Evolutionary conservation across 2,113 vertebrate species (phyloP).

Genomic region (Zosterops pallidus): DNA sequence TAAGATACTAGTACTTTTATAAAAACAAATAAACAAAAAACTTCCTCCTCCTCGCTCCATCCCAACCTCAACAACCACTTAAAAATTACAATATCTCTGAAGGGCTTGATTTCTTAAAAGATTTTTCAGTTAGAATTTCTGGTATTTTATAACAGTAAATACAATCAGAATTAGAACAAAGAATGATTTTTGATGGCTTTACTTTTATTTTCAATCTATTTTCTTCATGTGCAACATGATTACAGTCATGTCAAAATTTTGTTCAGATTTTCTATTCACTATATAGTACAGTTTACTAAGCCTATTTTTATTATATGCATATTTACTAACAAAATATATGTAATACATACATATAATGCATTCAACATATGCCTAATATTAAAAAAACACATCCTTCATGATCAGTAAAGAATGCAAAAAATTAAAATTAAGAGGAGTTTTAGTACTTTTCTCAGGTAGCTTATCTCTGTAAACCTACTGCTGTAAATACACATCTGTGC

Average conservation of each 20-base stretch:
- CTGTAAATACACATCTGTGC: background rate
- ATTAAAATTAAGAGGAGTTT: background rate
- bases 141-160: background rate
- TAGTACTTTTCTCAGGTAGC: background rate
- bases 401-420: background rate
- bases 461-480: background rate
- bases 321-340: background rate
- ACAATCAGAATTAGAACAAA: background rate
- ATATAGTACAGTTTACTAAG: background rate
- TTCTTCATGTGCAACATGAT: background rate
- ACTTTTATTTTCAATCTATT: background rate
- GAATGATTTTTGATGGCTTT: background rate
- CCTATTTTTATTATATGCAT: background rate
- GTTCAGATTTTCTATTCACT: background rate
- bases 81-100: background rate
- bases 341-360: background rate
- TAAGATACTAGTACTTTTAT: background rate
- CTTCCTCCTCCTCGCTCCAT: background rate
- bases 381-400: background rate
- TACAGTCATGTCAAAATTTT: background rate
- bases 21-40: background rate
- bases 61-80: background rate
- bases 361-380: background rate
- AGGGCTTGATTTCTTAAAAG: background rate
- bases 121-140: background rate